These are phyloP conservation scores for Drosophila arizonae DNA, from an alignment of 1,140 invertebrate species.

Conservation along the genomic window DNA sequence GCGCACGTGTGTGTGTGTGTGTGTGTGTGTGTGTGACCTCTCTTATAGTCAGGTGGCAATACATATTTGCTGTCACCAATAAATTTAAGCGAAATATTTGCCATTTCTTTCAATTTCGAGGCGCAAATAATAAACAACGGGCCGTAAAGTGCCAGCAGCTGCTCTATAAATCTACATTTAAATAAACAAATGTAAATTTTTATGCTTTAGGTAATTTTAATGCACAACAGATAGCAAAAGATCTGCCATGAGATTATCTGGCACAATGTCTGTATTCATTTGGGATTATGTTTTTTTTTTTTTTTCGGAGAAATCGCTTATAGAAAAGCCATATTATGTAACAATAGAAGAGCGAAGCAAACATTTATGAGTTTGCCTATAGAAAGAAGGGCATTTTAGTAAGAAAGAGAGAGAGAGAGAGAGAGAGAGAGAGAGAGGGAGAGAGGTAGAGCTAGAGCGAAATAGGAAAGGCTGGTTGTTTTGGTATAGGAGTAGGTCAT, in stretches of 20 bases:
- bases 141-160: conserved; percentile 28
- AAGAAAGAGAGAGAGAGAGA: too few relatives aligned
- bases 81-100: conserved; percentile 61
- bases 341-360: too few relatives aligned
- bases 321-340: too few relatives aligned
- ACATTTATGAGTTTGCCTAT: too few relatives aligned
- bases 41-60: conserved; percentile 31
- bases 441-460: too few relatives aligned
- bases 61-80: conserved; percentile 74
- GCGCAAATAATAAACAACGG: conserved; percentile 49
- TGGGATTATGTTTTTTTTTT: too few relatives aligned
- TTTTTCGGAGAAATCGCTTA: too few relatives aligned
- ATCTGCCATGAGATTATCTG: too few relatives aligned
- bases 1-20: neutral
- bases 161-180: conserved; percentile 23
- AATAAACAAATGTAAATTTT: conserved; percentile 14
- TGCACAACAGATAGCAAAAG: neutral
- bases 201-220: neutral
- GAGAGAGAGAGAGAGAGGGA: too few relatives aligned
- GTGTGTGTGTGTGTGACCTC: neutral
- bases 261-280: too few relatives aligned
- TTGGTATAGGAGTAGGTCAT: neutral
- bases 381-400: too few relatives aligned
- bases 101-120: conserved; percentile 73
- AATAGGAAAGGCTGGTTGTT: too few relatives aligned